phyloP scores from a whole-genome alignment of 1,140 invertebrate species.

The Drosophila rhopaloa region DNA sequence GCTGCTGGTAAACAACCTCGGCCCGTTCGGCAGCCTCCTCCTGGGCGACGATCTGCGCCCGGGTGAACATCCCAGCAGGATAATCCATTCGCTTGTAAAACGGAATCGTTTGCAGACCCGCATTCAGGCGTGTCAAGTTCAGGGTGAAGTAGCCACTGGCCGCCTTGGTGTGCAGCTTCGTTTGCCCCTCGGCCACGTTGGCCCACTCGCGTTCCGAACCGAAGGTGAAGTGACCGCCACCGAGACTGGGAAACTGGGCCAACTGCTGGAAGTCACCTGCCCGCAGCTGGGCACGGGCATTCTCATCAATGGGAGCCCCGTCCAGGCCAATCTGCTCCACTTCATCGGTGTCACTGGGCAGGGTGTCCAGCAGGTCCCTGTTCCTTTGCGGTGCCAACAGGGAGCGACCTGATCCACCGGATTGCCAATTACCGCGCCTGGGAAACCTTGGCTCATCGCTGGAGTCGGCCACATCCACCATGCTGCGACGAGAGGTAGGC shows the following conservation, averaged over 20 bases:
- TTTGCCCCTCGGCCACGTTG: slow-evolving; percentile 54
- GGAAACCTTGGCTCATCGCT: slow-evolving; percentile 75
- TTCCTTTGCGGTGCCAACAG: slow-evolving; percentile 57
- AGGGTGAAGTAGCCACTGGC: slow-evolving; percentile 71
- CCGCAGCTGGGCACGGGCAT: slow-evolving; percentile 65
- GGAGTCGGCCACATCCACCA: slow-evolving; percentile 79
- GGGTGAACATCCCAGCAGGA: slow-evolving; percentile 60
- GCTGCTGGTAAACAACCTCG: slow-evolving; percentile 64
- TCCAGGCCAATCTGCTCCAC: slow-evolving; percentile 51
- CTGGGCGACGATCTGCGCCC: slow-evolving; percentile 59
- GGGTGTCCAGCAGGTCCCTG: slow-evolving; percentile 52
- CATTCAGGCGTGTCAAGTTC: slow-evolving; percentile 65
- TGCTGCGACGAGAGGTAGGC: slow-evolving; percentile 52
- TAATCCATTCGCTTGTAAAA: slow-evolving; percentile 84
- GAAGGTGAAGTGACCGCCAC: slow-evolving; percentile 77
- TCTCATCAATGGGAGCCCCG: slow-evolving; percentile 60
- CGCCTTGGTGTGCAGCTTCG: slow-evolving; percentile 56
- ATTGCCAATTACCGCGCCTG: slow-evolving; percentile 54
- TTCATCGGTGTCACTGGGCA: slow-evolving; percentile 59
- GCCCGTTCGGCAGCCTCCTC: slow-evolving; percentile 70
- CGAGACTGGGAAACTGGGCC: slow-evolving; percentile 60
- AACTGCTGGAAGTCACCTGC: slow-evolving; percentile 74
- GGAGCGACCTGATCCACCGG: slow-evolving; percentile 13
- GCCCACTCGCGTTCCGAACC: slow-evolving; percentile 78
- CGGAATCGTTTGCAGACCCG: slow-evolving; percentile 75